Evolutionary conservation across 1,140 invertebrate species (phyloP), one percentile per base, ranked within the genome.

Genomic region (Diachasma alloeum): DNA sequence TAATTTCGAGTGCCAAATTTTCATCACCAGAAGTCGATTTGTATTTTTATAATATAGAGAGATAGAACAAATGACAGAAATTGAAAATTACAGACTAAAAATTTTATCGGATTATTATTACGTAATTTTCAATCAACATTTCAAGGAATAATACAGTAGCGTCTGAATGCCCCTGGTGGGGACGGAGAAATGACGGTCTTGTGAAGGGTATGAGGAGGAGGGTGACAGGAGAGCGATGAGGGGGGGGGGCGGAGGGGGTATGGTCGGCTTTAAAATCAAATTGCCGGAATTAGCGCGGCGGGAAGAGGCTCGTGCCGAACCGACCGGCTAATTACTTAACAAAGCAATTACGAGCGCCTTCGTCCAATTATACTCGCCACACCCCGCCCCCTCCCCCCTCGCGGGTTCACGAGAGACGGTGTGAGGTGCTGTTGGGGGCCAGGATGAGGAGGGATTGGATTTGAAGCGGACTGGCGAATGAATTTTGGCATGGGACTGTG

Each of bases 331-430:
- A 79, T 77, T 77, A 79, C 78, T 77, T 79, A 79, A 79, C 78
- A 79, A 79, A 79, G 78, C 78, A 79, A 77, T 79, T 79, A 77
- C 78, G 53, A 77, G 68, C 69, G 75, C 68, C 78, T 79, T 79
- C 68, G 75, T 79, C 75, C 72, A 79, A 79, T 79, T 79, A 79
- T 77, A 79, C 48, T 67, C 69, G 53, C 68, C 69, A 72, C 53
- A 66, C 69, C 69, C 59, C 42, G 6, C 19, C 5, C 56, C 22
- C 26, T 10, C 15, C 17, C 68, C 19, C 17, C 42, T 22, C 26
- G 11, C 19, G 53, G 24, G 31, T 53, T 42, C 56, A 56, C 72
- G 19, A 73, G 53, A 73, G 53, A 56, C 31, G 26, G 44, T 15
- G 59, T 24, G 39, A 31, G 31, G 31, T 31, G 31, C 37, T 72